A percentile compares a stretch with the other conserved stretches of the same genome.
Evolutionary conservation across 2,113 vertebrate genomes (phyloP).

Genomic region (Diadophis punctatus): DNA sequence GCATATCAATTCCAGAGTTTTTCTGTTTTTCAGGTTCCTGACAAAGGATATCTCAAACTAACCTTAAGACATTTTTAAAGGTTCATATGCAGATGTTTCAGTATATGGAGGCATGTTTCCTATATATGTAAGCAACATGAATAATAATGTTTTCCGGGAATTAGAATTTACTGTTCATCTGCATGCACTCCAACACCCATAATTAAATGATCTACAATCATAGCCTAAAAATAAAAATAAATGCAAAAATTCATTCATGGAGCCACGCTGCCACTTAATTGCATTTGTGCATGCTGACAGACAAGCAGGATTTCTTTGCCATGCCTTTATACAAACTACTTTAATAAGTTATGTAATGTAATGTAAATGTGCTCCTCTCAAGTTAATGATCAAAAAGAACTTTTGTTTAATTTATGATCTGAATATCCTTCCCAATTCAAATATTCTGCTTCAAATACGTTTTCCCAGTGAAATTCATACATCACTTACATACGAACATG

Average conservation of each 20-base stretch:
- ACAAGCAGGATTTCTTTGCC: conserved; percentile 38
- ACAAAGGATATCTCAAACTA: too few species aligned
- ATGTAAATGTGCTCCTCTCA: conserved; percentile 59
- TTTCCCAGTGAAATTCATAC: conserved; percentile 51
- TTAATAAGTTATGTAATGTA: conserved; percentile 51
- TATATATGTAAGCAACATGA: conserved; percentile 33
- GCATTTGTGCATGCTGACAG: conserved; percentile 18
- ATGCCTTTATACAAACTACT: conserved; percentile 44
- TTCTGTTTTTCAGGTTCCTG: too few species aligned
- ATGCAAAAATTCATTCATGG: conserved; percentile 39
- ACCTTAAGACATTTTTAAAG: too few species aligned
- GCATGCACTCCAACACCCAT: background rate
- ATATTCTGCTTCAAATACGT: conserved; percentile 54
- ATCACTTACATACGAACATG: conserved; percentile 41
- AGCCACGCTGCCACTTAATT: conserved; percentile 28
- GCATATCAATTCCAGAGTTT: too few species aligned
- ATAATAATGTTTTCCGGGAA: conserved; percentile 57
- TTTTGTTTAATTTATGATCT: conserved; percentile 60
- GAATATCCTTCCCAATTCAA: conserved; percentile 52
- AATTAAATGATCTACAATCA: conserved; percentile 53
- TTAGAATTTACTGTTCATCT: conserved; percentile 41
- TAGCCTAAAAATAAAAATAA: conserved; percentile 41
- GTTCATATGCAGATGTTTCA: conserved; percentile 47
- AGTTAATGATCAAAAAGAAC: conserved; percentile 58
- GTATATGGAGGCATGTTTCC: conserved; percentile 58